phyloP scores from a whole-genome alignment of 2,888 invertebrate species.

The Protonemura montana region DNA sequence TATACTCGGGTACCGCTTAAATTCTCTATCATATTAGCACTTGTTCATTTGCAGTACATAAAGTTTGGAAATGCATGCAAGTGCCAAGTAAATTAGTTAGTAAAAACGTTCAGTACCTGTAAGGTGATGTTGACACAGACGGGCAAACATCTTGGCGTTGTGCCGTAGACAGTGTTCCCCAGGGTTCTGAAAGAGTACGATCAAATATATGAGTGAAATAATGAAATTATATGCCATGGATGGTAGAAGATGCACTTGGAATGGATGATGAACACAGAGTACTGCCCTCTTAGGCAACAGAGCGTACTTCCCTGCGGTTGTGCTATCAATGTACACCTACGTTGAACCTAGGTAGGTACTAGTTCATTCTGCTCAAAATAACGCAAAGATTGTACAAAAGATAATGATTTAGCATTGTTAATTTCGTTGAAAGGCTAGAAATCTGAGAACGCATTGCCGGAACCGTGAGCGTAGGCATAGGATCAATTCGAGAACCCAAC shows the following conservation, averaged over 20 bases:
- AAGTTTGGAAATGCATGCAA: background rate
- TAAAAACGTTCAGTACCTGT: conserved; percentile 39
- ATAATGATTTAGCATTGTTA: background rate
- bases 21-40: background rate
- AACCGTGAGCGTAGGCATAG: background rate
- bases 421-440: background rate
- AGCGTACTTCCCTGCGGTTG: conserved; percentile 39
- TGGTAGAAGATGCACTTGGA: background rate
- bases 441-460: background rate
- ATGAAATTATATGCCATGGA: background rate
- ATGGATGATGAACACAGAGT: background rate
- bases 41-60: background rate
- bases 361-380: background rate
- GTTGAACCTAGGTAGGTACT: background rate
- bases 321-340: no score
- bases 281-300: conserved; percentile 30
- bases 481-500: background rate
- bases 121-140: conserved; percentile 46
- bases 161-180: background rate
- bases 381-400: background rate
- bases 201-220: background rate
- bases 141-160: conserved; percentile 45
- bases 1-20: background rate
- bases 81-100: background rate
- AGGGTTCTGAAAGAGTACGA: background rate